Conservation (phyloP, 2,888 invertebrate genomes). For the Gisinianus flammeolus region DNA sequence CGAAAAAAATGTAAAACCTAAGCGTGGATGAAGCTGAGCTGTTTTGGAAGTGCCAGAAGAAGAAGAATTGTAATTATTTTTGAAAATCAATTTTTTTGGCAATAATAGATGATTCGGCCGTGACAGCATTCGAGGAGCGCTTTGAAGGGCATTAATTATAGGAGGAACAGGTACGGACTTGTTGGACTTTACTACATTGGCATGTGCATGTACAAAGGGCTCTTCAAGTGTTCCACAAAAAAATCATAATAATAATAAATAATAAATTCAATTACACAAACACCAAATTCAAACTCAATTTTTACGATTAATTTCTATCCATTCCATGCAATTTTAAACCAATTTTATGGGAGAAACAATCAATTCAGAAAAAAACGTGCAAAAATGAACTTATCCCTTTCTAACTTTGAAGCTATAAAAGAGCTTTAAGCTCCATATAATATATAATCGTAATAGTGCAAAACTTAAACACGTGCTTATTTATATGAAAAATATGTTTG, state of each 20-base stretch:
- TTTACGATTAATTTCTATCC: not conserved
- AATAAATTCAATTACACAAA: slow-evolving; percentile 9
- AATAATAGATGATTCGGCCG: slow-evolving; percentile 25
- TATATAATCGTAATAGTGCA: no score
- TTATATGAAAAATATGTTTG: no score
- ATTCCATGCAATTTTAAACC: no score
- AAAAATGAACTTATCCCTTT: not conserved
- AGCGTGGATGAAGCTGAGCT: slow-evolving; percentile 23
- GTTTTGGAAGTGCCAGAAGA: not conserved
- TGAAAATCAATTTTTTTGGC: slow-evolving; percentile 25
- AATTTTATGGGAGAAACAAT: not conserved
- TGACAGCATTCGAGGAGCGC: not conserved
- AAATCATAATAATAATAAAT: not conserved
- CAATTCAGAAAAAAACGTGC: not conserved
- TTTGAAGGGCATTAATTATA: not conserved
- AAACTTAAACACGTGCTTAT: no score
- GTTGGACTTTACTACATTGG: slow-evolving; percentile 6
- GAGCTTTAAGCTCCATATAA: no score
- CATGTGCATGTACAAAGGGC: not conserved
- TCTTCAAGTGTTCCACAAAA: slow-evolving; percentile 9
- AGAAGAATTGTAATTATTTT: slow-evolving; percentile 23
- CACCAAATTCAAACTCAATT: not conserved
- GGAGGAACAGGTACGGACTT: not conserved
- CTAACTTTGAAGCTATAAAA: no score
- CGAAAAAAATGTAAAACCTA: slow-evolving; percentile 21